These are phyloP conservation scores for Alligator mississippiensis DNA, from an alignment of 2,113 vertebrate genomes.

Conservation along the genomic window DNA sequence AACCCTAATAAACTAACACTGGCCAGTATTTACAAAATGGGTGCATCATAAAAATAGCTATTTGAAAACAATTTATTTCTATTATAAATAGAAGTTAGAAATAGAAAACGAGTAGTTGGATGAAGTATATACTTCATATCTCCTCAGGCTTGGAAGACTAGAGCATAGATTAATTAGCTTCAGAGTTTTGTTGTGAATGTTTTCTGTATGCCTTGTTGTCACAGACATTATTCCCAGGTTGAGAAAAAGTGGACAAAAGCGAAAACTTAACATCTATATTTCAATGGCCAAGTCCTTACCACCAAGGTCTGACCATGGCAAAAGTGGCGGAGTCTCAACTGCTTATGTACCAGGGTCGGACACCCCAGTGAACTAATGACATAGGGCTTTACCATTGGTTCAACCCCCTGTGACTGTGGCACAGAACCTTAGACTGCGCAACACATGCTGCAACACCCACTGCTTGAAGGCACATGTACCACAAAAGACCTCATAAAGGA, in stretches of 20 bases:
- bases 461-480: no score
- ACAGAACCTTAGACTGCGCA: no score
- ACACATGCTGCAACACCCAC: no score
- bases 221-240: constrained; percentile 21
- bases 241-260: neutral
- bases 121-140: constrained; percentile 34
- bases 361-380: no score
- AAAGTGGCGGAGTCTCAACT: no score
- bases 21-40: neutral
- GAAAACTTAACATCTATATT: neutral
- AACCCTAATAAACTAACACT: neutral
- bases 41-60: neutral
- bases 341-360: no score
- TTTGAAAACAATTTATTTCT: constrained; percentile 29
- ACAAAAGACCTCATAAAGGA: no score
- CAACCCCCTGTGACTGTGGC: no score
- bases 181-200: neutral
- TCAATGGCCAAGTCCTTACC: no score
- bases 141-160: constrained; percentile 39
- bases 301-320: no score
- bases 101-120: constrained; percentile 53
- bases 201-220: constrained; percentile 20
- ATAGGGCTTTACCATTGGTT: no score
- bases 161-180: constrained; percentile 20
- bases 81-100: constrained; percentile 17